Evolutionary conservation across 2,113 vertebrate genomes (phyloP).

Genomic region (Lophotis ruficrista): DNA sequence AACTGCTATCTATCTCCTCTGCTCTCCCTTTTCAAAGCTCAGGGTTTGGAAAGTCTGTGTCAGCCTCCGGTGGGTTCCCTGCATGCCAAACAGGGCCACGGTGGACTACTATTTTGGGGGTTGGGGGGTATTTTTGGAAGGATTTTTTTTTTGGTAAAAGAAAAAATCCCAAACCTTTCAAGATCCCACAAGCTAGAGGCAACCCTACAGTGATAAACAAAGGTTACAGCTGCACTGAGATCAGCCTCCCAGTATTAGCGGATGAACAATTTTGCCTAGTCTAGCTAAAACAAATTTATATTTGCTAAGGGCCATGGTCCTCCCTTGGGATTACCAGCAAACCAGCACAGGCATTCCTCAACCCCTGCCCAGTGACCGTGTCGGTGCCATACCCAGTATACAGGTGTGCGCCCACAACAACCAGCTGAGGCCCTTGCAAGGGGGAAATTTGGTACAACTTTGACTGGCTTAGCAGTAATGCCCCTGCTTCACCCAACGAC

Average conservation of each 20-base stretch:
- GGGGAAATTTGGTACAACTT: background rate
- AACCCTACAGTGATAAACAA: background rate
- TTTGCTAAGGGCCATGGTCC: background rate
- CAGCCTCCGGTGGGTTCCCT: background rate
- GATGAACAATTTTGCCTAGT: background rate
- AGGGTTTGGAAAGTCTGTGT: background rate
- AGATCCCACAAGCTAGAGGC: background rate
- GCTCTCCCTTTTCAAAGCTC: background rate
- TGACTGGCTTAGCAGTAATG: background rate
- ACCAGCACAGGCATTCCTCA: background rate
- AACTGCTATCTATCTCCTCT: background rate
- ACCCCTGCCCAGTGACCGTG: rapidly evolving
- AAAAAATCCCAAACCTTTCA: rapidly evolving
- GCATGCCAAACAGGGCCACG: background rate
- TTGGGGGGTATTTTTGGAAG: background rate
- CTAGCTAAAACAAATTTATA: background rate
- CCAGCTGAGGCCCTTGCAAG: background rate
- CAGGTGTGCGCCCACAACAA: background rate
- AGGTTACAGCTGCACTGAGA: background rate
- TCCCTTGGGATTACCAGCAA: background rate
- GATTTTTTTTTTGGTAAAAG: background rate
- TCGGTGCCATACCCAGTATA: background rate
- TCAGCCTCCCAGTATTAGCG: background rate
- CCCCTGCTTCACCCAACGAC: background rate
- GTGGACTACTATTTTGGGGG: background rate